Evolutionary conservation across 1,140 invertebrate genomes (phyloP), one percentile per base, ranked within the genome.

Genomic region (Riptortus pedestris): DNA sequence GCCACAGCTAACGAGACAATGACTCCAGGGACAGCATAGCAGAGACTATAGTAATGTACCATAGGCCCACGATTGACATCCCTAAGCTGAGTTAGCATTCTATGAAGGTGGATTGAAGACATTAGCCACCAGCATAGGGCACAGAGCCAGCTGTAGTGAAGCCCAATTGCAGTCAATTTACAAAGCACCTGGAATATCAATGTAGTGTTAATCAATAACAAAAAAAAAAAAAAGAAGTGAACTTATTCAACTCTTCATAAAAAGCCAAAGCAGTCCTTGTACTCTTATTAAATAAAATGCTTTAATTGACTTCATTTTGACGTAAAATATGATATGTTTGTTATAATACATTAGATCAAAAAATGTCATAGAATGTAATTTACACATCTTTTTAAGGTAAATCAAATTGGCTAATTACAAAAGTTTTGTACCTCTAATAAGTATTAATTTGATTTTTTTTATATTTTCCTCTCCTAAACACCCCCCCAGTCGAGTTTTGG

Each of bases 41-140:
- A 94, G 70, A 93, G 81, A n/a, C 91, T 86, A 71, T 94, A 92
- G 73, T 96, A 97, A 73, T 95, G 93, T 63, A 90, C 81, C 84
- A 96, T 93, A 33, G 87, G 87, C 0, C 93, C 94, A 72, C 95
- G 90, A 78, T 98, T 97, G 16, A 98, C 92, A 73, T 96, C 93
- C 11, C 93, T 80, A 79, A 98, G 87, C 77, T 97, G 94, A 0
- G 92, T 94, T 45, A 98, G 77, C 87, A 96, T 94, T 51, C 94
- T 80, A 72, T 96, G 92, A 14, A 97, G 77, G 77, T 98, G 95
- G 64, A 96, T 79, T 11, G 91, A 87, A 73, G 95, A 91, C 14
- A 94, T 86, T 67, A 95, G 82, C 60, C 91, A 85, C 95, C 95
- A 98, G 1, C 85, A 84, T 67, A 96, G 93, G 0, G 88, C 84